Conservation (phyloP, 2,113 vertebrate genomes). For the Crotalus viridis region DNA sequence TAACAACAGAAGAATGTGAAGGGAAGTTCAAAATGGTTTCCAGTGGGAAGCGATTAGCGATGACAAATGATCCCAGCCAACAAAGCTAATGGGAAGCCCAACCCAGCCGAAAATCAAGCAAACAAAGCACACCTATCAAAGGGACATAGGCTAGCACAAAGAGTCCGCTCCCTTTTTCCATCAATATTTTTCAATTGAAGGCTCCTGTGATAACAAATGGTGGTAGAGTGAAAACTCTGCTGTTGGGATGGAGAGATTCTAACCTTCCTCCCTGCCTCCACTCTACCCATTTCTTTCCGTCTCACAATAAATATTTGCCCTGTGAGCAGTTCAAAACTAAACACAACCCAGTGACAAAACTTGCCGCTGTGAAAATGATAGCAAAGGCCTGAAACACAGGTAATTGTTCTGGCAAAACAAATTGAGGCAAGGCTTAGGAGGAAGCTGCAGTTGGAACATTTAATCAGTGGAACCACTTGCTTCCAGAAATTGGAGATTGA, state of each 20-base stretch:
- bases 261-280: neutral
- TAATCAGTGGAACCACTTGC: neutral
- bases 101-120: neutral
- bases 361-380: neutral
- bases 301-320: neutral
- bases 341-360: neutral
- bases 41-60: neutral
- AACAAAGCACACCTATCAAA: neutral
- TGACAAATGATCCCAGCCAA: neutral
- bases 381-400: neutral
- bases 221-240: neutral
- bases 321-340: neutral
- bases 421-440: neutral
- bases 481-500: neutral
- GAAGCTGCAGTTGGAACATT: neutral
- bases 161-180: neutral
- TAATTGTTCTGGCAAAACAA: neutral
- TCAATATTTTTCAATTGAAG: neutral
- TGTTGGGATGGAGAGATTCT: neutral
- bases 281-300: neutral
- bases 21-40: neutral
- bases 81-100: neutral
- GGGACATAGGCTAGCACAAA: neutral
- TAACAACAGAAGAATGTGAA: neutral
- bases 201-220: neutral